Conservation (phyloP, 2,113 vertebrate genomes). For the Brienomyrus longianalis region DNA sequence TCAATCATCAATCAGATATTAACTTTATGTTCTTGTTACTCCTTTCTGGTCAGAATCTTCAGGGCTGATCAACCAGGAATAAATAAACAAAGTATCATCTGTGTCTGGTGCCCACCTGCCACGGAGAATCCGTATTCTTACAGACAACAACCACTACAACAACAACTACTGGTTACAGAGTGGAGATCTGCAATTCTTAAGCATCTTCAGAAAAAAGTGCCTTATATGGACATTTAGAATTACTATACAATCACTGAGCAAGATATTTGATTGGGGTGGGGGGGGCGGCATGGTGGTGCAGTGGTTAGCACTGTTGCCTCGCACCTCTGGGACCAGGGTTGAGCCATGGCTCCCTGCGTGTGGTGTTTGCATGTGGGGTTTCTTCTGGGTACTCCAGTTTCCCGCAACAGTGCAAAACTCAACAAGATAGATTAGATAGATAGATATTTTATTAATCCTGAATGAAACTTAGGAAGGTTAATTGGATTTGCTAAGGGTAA, state of each 20-base stretch:
- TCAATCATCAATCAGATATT: conserved; percentile 15
- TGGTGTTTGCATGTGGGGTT: background rate
- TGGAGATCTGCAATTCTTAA: background rate
- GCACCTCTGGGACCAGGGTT: background rate
- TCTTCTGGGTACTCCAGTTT: background rate
- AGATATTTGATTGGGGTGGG: background rate
- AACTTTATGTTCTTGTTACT: background rate
- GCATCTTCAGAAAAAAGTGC: background rate
- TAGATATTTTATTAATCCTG: background rate
- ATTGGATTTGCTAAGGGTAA: too few relatives aligned
- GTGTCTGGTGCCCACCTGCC: background rate
- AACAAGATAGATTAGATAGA: background rate
- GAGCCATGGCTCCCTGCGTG: background rate
- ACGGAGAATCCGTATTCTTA: background rate
- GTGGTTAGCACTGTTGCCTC: background rate
- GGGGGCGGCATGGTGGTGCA: background rate
- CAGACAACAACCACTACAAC: background rate
- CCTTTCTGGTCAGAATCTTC: background rate
- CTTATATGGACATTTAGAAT: background rate
- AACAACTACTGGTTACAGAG: background rate
- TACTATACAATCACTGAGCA: background rate
- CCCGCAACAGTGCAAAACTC: background rate
- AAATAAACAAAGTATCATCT: background rate
- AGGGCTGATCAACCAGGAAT: conserved; percentile 11
- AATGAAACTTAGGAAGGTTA: too few relatives aligned